Evolutionary conservation across 2,888 invertebrate species (phyloP).

Genomic region (Melanostoma scalare): DNA sequence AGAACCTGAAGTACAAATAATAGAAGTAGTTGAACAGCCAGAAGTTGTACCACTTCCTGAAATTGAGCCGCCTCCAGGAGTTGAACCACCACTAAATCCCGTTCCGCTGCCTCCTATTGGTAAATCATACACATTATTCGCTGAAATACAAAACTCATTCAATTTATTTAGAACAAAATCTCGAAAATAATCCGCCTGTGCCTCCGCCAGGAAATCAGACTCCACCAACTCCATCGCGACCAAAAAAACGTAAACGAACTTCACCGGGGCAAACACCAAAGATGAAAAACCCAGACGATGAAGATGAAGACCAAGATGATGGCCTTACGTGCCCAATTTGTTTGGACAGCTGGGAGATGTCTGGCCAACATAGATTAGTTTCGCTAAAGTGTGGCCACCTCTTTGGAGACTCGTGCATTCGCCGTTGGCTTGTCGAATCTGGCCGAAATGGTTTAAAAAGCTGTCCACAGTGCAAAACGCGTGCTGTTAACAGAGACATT

Average conservation of each 20-base stretch:
- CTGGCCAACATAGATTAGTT: conserved; percentile 93
- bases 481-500: conserved; percentile 87
- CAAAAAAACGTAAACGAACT: conserved; percentile 79
- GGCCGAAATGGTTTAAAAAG: conserved; percentile 82
- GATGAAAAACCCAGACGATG: conserved; percentile 56
- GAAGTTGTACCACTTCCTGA: conserved; percentile 11
- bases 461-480: conserved; percentile 95
- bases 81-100: not conserved
- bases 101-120: conserved; percentile 19
- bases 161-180: not conserved
- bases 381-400: conserved; percentile 95
- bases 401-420: conserved; percentile 90
- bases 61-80: conserved; percentile 2
- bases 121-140: not conserved
- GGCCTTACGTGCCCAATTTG: conserved; percentile 93
- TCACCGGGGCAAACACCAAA: conserved; percentile 75
- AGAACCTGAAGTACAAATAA: conserved; percentile 26
- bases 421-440: conserved; percentile 81
- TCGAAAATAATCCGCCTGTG: not conserved
- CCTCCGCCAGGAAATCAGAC: conserved; percentile 40
- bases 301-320: conserved; percentile 84
- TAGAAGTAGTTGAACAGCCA: conserved; percentile 25
- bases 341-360: conserved; percentile 92
- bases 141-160: not conserved
- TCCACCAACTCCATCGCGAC: conserved; percentile 76